Evolutionary conservation across 2,888 invertebrate species (phyloP), one percentile per base, ranked within the genome.

Genomic region (Nematopogon swammerdamellus): DNA sequence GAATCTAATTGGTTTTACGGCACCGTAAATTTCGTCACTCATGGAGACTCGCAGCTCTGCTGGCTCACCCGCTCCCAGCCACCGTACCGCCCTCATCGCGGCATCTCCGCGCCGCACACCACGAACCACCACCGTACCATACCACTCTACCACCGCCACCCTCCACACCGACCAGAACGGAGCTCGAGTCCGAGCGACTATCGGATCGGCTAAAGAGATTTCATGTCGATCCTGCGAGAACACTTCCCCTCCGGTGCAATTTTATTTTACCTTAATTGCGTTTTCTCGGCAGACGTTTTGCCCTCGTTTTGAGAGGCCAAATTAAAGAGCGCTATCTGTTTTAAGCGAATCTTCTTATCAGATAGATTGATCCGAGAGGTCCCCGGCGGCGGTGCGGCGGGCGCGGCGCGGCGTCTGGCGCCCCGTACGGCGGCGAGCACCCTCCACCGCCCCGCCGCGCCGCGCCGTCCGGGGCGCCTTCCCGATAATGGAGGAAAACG

Each of bases 281-380:
- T 36, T 36, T 36, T 36, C n/a, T 36, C 36, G 36, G 14, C 36
- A 36, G 36, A 36, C 36, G 36, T 36, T 36, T 36, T 36, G 14
- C 36, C 36, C 36, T 36, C 36, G 36, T 36, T 36, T 6, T 36
- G 36, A 44, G 46, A 25, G 19, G 46, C 47, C 45, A 29, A 50
- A 50, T 50, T 50, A 50, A 50, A 48, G 44, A 29, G 17, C 19
- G 45, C 51, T 51, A 48, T 52, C 49, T 52, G 48, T 48, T 52
- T 47, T 42, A 46, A 52, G 47, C 44, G 47, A 46, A 43, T 16
- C 49, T 19, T 25, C 47, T 49, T 49, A 52, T 52, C 49, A 43
- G 25, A 29, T 29, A 49, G 42, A 52, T 52, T 48, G 44, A 52
- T 52, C 52, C 49, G 17, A 6, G 18, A 16, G 19, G 18, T n/a